These are phyloP conservation scores for Euura saliciscinereae DNA, from an alignment of 1,140 invertebrate species.

Conservation along the genomic window DNA sequence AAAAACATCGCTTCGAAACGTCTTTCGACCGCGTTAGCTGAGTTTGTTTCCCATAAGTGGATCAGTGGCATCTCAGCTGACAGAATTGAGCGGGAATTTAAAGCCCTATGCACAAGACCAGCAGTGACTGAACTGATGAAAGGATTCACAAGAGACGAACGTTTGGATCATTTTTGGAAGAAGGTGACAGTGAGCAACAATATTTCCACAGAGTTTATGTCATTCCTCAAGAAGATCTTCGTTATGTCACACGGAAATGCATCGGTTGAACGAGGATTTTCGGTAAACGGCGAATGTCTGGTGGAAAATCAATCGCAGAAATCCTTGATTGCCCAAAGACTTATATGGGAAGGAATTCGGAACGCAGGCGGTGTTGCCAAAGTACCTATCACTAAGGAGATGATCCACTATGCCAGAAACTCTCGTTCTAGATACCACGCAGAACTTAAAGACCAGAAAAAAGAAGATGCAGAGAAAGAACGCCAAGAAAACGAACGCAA, in stretches of 20 bases:
- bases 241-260: constrained; percentile 33
- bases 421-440: neutral
- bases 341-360: constrained; percentile 26
- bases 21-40: no score
- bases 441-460: neutral
- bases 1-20: neutral
- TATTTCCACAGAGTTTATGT: neutral
- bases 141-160: neutral
- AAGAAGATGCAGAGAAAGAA: neutral
- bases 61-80: neutral
- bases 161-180: neutral
- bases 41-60: no score
- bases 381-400: constrained; percentile 14
- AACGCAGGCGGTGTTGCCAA: constrained; percentile 9
- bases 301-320: constrained; percentile 30
- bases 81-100: neutral
- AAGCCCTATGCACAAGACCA: neutral
- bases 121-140: neutral
- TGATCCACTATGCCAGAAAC: neutral
- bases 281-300: constrained; percentile 32
- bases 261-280: constrained; percentile 32
- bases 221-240: no score
- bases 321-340: constrained; percentile 29
- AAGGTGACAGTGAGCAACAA: neutral
- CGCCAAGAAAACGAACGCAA: neutral